Percentiles rank a stretch among this genome's conserved stretches.
phyloP scores from a whole-genome alignment of 2,797 vertebrate species.

The Enteromius treurensis region DNA sequence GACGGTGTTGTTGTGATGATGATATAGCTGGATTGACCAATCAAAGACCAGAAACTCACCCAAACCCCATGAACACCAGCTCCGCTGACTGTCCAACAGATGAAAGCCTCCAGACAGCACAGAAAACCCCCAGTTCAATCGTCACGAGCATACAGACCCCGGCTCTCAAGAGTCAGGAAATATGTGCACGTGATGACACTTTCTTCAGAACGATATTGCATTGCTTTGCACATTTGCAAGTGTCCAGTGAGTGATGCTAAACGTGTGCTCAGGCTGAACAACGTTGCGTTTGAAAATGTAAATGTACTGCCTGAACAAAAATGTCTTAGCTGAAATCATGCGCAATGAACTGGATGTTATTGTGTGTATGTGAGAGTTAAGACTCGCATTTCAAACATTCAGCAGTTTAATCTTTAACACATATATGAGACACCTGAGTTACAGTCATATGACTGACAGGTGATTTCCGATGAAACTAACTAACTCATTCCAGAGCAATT shows the following conservation, averaged over 20 bases:
- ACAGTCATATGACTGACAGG: slow-evolving; percentile 49
- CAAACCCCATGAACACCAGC: neutral
- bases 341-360: neutral
- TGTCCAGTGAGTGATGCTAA: neutral
- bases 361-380: neutral
- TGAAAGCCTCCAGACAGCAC: neutral
- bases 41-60: neutral
- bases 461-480: slow-evolving; percentile 40
- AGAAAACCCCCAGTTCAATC: neutral
- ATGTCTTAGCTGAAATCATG: neutral
- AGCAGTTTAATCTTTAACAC: slow-evolving; percentile 50
- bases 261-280: neutral
- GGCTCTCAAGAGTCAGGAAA: neutral
- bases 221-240: neutral
- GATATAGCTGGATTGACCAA: slow-evolving; percentile 37
- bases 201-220: neutral
- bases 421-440: slow-evolving; percentile 21
- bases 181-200: neutral
- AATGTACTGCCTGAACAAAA: neutral
- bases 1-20: slow-evolving; percentile 59
- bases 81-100: neutral
- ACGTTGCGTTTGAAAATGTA: neutral
- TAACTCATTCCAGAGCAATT: neutral
- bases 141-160: neutral
- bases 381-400: neutral